Evolutionary conservation across 2,113 vertebrate species (phyloP).

Genomic region (Micromys minutus): DNA sequence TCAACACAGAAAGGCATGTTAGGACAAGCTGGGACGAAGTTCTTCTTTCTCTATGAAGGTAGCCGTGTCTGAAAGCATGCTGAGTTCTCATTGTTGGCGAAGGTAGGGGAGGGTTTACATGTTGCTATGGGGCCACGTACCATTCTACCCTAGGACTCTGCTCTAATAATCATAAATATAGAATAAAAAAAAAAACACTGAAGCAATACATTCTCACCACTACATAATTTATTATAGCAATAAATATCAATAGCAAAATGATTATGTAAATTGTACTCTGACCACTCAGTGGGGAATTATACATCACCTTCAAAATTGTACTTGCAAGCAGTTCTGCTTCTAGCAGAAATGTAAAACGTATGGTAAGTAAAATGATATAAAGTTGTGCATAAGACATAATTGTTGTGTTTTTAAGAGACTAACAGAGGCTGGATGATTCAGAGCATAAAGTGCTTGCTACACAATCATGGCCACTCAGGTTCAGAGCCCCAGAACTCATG

Average conservation of each 20-base stretch:
- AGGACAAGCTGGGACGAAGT: fast-evolving
- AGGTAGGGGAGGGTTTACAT: background rate
- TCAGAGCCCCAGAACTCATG: background rate
- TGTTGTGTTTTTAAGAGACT: background rate
- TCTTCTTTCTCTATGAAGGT: background rate
- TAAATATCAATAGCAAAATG: constrained; percentile 31
- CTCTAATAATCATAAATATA: constrained; percentile 3
- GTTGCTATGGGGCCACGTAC: background rate
- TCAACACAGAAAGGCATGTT: background rate
- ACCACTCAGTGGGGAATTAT: constrained; percentile 26
- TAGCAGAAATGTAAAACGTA: constrained; percentile 43
- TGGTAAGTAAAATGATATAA: constrained; percentile 24
- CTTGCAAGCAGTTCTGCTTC: constrained; percentile 35
- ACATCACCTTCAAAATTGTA: constrained; percentile 31
- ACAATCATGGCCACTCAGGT: background rate
- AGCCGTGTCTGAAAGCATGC: background rate
- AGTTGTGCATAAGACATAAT: background rate
- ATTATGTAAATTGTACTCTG: constrained; percentile 52
- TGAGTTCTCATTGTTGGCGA: background rate
- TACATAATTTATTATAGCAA: constrained; percentile 54
- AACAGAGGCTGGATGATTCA: background rate
- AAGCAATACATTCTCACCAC: constrained; percentile 14
- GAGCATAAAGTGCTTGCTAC: background rate
- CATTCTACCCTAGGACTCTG: background rate
- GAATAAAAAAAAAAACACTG: background rate